Evolutionary conservation across 1,140 invertebrate genomes (phyloP), one percentile per base, ranked within the genome.

Genomic region (Pantala flavescens): DNA sequence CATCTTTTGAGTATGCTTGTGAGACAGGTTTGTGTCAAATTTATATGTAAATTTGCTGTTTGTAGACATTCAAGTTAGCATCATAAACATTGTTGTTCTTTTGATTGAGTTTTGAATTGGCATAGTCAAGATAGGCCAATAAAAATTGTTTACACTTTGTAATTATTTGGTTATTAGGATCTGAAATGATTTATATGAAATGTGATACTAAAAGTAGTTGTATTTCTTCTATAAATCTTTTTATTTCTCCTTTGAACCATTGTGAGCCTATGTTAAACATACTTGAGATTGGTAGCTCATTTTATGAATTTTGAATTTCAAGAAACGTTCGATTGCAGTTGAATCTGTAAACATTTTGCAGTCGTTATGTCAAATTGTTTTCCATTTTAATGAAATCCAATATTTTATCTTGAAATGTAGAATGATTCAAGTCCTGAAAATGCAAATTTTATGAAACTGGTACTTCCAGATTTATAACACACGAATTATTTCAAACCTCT

Each of bases 201-300:
- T 63, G 49, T 63, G 49, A 63, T 63, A 63, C 49, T 63, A 63
- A 63, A 63, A 63, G 49, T 63, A 63, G 49, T 63, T 63, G 49
- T 63, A 63, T 63, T n/a, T 63, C 49, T 63, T 63, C 3, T 19
- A 3, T 63, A 2, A 36, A 63, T 63, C n/a, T 63, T 63, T 63
- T 63, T 63, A 63, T 63, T 63, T 63, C 49, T 63, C 49, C 49
- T 63, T 63, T 16, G 12, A 21, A 63, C 49, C n/a, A 77, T 63
- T 36, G 28, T 36, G 28, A 36, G 28, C 9, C 28, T 9, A 36
- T 36, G 28, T 36, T 36, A 36, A 36, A 36, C 28, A 36, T 28
- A 75, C 16, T 23, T 70, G 23, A 73, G 75, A 78, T 14, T 75
- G 70, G 36, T 75, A 71, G 7, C 28, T 36, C 3, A 36, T 36